Evolutionary conservation across 2,797 vertebrate species (phyloP).

Genomic region (Poecilia gillii): DNA sequence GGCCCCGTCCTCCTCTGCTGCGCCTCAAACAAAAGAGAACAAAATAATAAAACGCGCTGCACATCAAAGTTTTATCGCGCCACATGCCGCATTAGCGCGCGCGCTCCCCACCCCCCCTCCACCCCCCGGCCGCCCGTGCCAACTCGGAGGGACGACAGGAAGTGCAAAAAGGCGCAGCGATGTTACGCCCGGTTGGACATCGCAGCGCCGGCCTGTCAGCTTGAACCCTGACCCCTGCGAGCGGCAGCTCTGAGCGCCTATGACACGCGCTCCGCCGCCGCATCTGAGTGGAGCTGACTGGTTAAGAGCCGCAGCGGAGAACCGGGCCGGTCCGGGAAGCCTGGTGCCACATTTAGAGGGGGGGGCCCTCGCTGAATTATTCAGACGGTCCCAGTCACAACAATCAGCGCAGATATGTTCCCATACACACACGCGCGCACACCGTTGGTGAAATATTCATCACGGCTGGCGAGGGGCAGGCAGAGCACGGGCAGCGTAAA

Average conservation of each 20-base stretch:
- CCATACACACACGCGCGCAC: constrained; percentile 43
- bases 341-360: constrained; percentile 71
- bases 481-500: constrained; percentile 43
- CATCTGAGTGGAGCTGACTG: constrained; percentile 82
- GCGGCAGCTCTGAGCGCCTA: constrained; percentile 67
- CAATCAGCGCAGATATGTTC: constrained; percentile 69
- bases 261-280: constrained; percentile 72
- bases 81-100: constrained; percentile 59
- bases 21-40: constrained; percentile 50
- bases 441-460: constrained; percentile 77
- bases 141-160: constrained; percentile 66
- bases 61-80: constrained; percentile 73
- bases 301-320: constrained; percentile 77
- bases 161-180: constrained; percentile 51
- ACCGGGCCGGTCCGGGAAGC: constrained; percentile 50
- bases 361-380: constrained; percentile 76
- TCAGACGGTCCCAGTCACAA: constrained; percentile 77
- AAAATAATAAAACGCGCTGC: constrained; percentile 54
- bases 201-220: constrained; percentile 61
- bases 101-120: constrained; percentile 5
- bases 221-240: constrained; percentile 79
- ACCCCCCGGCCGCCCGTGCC: constrained; percentile 15
- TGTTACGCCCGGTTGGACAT: constrained; percentile 73
- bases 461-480: constrained; percentile 43
- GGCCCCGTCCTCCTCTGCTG: constrained; percentile 41